Conservation (phyloP, 2,113 vertebrate species). For the Chionomys nivalis region DNA sequence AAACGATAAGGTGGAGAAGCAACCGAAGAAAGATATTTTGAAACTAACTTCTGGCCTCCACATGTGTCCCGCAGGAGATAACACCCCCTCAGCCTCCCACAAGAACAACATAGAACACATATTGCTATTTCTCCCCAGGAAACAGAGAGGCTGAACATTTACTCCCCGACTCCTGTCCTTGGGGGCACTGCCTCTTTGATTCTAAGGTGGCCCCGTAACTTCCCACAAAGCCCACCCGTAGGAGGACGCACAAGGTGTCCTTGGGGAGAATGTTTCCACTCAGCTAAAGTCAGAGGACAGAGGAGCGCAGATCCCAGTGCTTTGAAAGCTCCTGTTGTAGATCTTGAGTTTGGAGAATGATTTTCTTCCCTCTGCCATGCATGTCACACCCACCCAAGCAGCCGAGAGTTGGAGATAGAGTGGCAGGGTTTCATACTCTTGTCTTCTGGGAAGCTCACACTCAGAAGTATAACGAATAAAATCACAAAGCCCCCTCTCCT, state of each 20-base stretch:
- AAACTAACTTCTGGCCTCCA: not conserved
- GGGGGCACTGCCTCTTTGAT: not conserved
- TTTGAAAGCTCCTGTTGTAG: not conserved
- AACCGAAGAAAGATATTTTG: not conserved
- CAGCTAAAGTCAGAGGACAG: not conserved
- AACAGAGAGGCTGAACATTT: not conserved
- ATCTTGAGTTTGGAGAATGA: not conserved
- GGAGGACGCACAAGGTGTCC: accelerated
- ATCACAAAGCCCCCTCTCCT: not conserved
- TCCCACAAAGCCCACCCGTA: not conserved
- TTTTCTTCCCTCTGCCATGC: not conserved
- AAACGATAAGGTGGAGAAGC: not conserved
- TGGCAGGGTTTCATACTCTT: not conserved
- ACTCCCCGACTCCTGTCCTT: not conserved
- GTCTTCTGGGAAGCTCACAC: not conserved
- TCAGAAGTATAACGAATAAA: not conserved
- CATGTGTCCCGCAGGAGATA: not conserved
- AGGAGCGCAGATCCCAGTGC: accelerated
- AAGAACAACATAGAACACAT: too few relatives aligned
- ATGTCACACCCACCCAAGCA: not conserved
- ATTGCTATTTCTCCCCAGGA: not conserved
- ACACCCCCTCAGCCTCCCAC: not conserved
- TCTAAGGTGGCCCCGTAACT: not conserved
- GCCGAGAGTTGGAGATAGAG: not conserved
- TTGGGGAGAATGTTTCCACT: not conserved